These are phyloP conservation scores for Polymixis flavicincta DNA, from an alignment of 2,888 invertebrate genomes.

Conservation along the genomic window DNA sequence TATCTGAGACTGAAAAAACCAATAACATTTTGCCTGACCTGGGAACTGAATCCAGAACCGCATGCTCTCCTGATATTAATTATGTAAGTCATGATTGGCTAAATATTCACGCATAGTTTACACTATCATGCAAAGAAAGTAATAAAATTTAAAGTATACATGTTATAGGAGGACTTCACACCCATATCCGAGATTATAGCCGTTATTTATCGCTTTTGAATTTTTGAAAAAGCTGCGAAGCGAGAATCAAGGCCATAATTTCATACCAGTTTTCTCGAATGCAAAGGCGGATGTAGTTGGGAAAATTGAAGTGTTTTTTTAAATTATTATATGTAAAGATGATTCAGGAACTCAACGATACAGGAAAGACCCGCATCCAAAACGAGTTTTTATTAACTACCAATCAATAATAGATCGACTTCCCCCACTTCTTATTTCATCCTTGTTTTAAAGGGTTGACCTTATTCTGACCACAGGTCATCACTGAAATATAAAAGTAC, in stretches of 20 bases:
- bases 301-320: background rate
- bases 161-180: background rate
- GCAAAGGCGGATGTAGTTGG: background rate
- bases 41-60: background rate
- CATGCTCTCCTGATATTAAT: background rate
- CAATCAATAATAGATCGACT: background rate
- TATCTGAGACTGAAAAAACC: too few relatives aligned
- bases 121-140: background rate
- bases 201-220: background rate
- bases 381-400: constrained; percentile 13
- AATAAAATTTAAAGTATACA: background rate
- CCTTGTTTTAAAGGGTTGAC: constrained; percentile 14
- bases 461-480: background rate
- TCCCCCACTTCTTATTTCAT: constrained; percentile 11
- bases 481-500: constrained; percentile 16
- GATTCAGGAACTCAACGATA: constrained; percentile 18
- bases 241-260: background rate
- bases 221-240: too few relatives aligned
- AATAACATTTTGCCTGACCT: background rate
- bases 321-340: background rate
- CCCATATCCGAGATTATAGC: background rate
- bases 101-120: background rate
- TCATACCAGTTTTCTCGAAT: background rate
- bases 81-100: too few relatives aligned
- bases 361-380: constrained; percentile 1